Evolutionary conservation across 1,140 invertebrate genomes (phyloP), one percentile per base, ranked within the genome.

Genomic region (Nylanderia fulva): DNA sequence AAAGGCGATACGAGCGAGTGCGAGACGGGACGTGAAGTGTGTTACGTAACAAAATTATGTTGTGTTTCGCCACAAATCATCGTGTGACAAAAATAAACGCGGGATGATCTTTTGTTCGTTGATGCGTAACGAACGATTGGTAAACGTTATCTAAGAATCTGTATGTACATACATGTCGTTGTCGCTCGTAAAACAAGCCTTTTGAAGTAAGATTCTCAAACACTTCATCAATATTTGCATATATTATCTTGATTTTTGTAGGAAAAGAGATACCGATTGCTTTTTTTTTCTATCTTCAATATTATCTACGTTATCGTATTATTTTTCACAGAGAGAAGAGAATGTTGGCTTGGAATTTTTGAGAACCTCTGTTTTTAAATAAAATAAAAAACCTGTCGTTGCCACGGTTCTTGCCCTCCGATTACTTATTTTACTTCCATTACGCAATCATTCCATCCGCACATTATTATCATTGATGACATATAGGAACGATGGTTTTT

Each of bases 101-200:
- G 66, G 75, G 74, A 83, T 63, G 79, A 89, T 80, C 79, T 61
- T 89, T 89, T 89, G 86, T 86, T 86, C 86, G 74, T 79, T 83
- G 79, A 27, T 60, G 84, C 84, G 72, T 87, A 87, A 87, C 79
- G 77, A 87, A 87, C 79, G 77, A n/a, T 33, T 33, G 3, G 3
- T 48, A 33, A 64, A 64, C 29, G 68, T 80, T 71, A 80, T 58
- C 66, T 82, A 42, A 71, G 36, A 82, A 72, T 82, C 39, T 82
- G n/a, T 48, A 48, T 18, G 61, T 56, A n/a, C 39, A n/a, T 29
- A n/a, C 29, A 36, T 21, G 27, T 27, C n/a, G n/a, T n/a, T n/a
- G n/a, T n/a, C n/a, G 64, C 48, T 80, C 48, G 36, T 72, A 60
- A 82, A n/a, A n/a, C n/a, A n/a, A 82, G 36, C 42, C 52, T 36